Percentiles rank a stretch among this genome's conserved stretches.
Conservation (phyloP, 2,888 invertebrate genomes). For the Ceramica pisi region DNA sequence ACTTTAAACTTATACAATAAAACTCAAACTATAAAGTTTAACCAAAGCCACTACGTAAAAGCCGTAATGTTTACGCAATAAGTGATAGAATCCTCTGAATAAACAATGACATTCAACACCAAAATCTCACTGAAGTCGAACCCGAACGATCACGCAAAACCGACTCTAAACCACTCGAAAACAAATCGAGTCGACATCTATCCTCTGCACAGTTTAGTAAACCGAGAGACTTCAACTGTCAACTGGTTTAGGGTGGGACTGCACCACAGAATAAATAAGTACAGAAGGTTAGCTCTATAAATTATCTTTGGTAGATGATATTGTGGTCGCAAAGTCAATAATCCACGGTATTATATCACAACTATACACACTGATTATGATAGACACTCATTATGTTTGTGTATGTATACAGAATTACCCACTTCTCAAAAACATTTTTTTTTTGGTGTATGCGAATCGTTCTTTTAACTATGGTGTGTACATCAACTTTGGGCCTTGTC, state of each 20-base stretch:
- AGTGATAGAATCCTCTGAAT: slow-evolving; percentile 1
- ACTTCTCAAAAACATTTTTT: too few relatives aligned
- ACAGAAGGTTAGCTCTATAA: slow-evolving; percentile 2
- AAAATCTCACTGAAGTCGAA: slow-evolving; percentile 4
- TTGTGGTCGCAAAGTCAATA: too few relatives aligned
- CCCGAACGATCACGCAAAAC: slow-evolving; percentile 19
- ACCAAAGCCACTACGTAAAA: not conserved
- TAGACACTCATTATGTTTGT: too few relatives aligned
- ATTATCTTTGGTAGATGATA: too few relatives aligned
- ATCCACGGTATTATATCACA: too few relatives aligned
- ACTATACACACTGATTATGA: too few relatives aligned
- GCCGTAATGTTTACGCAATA: not conserved
- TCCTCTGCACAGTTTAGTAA: slow-evolving; percentile 41
- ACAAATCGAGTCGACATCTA: slow-evolving; percentile 44
- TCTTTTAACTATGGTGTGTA: too few relatives aligned
- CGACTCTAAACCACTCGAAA: slow-evolving; percentile 33
- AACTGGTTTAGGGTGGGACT: slow-evolving; percentile 30
- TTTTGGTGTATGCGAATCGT: too few relatives aligned
- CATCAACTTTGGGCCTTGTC: too few relatives aligned
- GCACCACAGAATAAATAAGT: not conserved
- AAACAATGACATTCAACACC: not conserved
- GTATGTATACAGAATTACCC: too few relatives aligned
- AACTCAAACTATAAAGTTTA: not conserved
- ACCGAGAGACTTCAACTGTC: slow-evolving; percentile 37
- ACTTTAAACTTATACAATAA: not conserved